Conservation (phyloP, 2,113 vertebrate species). For the Hippocampus mohnikei region DNA sequence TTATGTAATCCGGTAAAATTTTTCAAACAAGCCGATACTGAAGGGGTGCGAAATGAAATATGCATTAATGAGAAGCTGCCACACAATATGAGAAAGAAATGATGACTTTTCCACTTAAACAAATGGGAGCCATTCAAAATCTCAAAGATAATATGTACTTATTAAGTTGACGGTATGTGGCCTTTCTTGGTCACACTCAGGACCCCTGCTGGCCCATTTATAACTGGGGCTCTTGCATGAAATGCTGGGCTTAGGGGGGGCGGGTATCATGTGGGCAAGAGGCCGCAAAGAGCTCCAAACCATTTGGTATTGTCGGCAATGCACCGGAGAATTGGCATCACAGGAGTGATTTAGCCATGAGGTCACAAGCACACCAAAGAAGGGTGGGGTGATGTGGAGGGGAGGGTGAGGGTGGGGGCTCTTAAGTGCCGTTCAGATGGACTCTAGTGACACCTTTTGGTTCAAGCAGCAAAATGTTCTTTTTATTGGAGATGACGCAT, state of each 20-base stretch:
- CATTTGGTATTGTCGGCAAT: slow-evolving; percentile 63
- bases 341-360: slow-evolving; percentile 58
- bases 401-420: not conserved
- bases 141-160: not conserved
- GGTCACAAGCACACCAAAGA: slow-evolving; percentile 42
- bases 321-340: slow-evolving; percentile 50
- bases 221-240: slow-evolving; percentile 68
- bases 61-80: not conserved
- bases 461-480: not conserved
- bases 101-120: not conserved
- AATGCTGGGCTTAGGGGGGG: slow-evolving; percentile 66
- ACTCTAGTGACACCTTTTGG: slow-evolving; percentile 61
- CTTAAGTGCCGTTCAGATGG: slow-evolving; percentile 4
- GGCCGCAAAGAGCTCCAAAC: slow-evolving; percentile 71
- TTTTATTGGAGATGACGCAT: not conserved
- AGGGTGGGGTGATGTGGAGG: not conserved
- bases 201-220: slow-evolving; percentile 63
- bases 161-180: slow-evolving; percentile 43
- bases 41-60: not conserved
- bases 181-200: slow-evolving; percentile 66
- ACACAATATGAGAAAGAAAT: slow-evolving; percentile 22
- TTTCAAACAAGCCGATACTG: not conserved
- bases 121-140: not conserved
- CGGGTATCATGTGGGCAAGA: slow-evolving; percentile 60
- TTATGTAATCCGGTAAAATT: slow-evolving; percentile 8